Percentiles rank a stretch among this genome's conserved stretches.
phyloP scores from a whole-genome alignment of 2,797 vertebrate genomes.

The Ctenopoma multispine region DNA sequence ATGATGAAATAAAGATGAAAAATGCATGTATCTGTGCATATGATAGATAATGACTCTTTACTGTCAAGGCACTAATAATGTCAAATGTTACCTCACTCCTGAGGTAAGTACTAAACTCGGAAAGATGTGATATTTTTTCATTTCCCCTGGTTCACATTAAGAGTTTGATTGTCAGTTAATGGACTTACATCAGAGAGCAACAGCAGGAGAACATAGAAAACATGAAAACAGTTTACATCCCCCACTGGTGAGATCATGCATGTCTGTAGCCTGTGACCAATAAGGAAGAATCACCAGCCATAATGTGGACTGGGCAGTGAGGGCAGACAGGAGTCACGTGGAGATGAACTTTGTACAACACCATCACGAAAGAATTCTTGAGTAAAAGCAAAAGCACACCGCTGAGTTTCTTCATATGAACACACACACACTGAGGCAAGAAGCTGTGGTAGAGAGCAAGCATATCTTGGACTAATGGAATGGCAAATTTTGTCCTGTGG shows the following conservation, averaged over 20 bases:
- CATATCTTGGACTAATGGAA: slow-evolving; percentile 6
- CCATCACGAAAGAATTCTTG: slow-evolving; percentile 21
- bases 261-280: slow-evolving; percentile 40
- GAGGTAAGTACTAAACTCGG: background rate
- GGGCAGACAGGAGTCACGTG: slow-evolving; percentile 21
- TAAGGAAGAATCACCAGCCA: slow-evolving; percentile 19
- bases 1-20: too few relatives aligned
- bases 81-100: background rate
- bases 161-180: slow-evolving; percentile 24
- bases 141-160: slow-evolving; percentile 35
- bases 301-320: slow-evolving; percentile 5
- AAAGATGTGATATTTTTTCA: background rate
- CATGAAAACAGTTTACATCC: slow-evolving; percentile 36
- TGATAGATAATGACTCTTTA: background rate
- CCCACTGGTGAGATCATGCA: slow-evolving; percentile 38
- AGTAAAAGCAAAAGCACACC: slow-evolving; percentile 8
- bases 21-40: background rate
- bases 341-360: slow-evolving; percentile 19
- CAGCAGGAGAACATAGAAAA: slow-evolving; percentile 28
- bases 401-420: slow-evolving; percentile 22
- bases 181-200: slow-evolving; percentile 27
- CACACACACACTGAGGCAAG: background rate
- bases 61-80: background rate
- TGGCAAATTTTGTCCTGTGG: background rate
- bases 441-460: slow-evolving; percentile 14